phyloP scores from a whole-genome alignment of 2,113 vertebrate species.

The Ploceus nigricollis region DNA sequence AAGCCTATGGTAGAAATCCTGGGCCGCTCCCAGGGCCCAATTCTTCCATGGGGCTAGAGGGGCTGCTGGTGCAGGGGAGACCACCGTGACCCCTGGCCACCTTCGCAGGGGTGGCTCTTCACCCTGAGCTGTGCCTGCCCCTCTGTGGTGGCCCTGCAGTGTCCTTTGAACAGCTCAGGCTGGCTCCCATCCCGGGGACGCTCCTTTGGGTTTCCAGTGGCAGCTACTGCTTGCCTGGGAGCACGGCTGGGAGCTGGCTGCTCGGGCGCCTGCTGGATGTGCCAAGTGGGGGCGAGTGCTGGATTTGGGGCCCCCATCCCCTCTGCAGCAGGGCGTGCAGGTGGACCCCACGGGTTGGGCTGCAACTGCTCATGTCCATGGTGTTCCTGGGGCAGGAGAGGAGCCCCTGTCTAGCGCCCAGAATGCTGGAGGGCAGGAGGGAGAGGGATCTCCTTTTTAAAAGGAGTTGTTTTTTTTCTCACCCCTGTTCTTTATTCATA shows the following conservation, averaged over 20 bases:
- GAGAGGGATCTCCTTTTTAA: slow-evolving; percentile 24
- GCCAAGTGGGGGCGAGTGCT: fast-evolving
- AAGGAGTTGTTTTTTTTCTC: slow-evolving; percentile 41
- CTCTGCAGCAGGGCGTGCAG: not conserved
- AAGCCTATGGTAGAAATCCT: not conserved
- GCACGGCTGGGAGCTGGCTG: not conserved
- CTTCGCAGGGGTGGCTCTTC: not conserved
- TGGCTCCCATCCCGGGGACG: not conserved
- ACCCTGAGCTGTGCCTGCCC: not conserved
- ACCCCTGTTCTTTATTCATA: slow-evolving; percentile 59
- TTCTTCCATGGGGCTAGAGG: not conserved
- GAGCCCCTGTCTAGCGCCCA: not conserved
- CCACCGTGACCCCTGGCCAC: not conserved
- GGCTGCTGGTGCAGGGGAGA: not conserved
- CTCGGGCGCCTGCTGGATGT: fast-evolving
- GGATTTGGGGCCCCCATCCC: not conserved
- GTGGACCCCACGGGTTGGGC: fast-evolving
- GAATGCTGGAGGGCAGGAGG: not conserved
- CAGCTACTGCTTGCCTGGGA: fast-evolving
- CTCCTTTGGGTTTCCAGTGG: not conserved
- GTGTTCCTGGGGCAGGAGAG: not conserved
- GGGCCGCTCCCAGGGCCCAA: not conserved
- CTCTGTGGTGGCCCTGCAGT: not conserved
- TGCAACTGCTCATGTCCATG: fast-evolving
- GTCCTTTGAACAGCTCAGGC: not conserved